Conservation (phyloP, 2,113 vertebrate genomes). For the Corydoras sp. region DNA sequence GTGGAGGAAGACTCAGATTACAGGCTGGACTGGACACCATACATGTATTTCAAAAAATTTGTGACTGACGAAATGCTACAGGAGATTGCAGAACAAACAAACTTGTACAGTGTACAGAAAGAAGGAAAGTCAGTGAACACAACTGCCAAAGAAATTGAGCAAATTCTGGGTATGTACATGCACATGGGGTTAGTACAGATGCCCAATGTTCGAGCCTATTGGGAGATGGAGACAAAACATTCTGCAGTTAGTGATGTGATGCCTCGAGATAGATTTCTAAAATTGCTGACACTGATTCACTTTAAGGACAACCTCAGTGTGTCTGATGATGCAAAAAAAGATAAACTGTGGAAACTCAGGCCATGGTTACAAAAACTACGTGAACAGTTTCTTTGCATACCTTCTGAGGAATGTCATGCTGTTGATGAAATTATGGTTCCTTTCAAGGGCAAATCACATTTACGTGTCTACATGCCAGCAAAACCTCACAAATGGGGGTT, state of each 20-base stretch:
- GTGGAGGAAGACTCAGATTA: background rate
- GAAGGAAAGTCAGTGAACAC: slow-evolving; percentile 30
- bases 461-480: slow-evolving; percentile 20
- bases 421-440: slow-evolving; percentile 27
- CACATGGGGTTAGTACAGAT: slow-evolving; percentile 41
- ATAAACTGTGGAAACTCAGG: slow-evolving; percentile 33
- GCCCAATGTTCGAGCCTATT: slow-evolving; percentile 16
- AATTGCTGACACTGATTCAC: slow-evolving; percentile 34
- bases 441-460: slow-evolving; percentile 27
- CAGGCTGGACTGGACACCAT: background rate
- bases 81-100: slow-evolving; percentile 27
- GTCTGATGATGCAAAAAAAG: slow-evolving; percentile 23
- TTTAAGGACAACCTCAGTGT: slow-evolving; percentile 39
- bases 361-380: slow-evolving; percentile 27
- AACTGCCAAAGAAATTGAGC: slow-evolving; percentile 33
- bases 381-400: slow-evolving; percentile 21
- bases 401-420: slow-evolving; percentile 27
- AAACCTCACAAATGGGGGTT: slow-evolving; percentile 32
- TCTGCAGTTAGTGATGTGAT: slow-evolving; percentile 24
- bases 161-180: slow-evolving; percentile 36
- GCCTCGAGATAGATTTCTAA: slow-evolving; percentile 22
- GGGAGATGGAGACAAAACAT: slow-evolving; percentile 33
- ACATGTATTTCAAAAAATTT: slow-evolving; percentile 30
- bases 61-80: slow-evolving; percentile 31
- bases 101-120: slow-evolving; percentile 32